phyloP scores from a whole-genome alignment of 2,888 invertebrate species.

The Eupelmus urozonus region DNA sequence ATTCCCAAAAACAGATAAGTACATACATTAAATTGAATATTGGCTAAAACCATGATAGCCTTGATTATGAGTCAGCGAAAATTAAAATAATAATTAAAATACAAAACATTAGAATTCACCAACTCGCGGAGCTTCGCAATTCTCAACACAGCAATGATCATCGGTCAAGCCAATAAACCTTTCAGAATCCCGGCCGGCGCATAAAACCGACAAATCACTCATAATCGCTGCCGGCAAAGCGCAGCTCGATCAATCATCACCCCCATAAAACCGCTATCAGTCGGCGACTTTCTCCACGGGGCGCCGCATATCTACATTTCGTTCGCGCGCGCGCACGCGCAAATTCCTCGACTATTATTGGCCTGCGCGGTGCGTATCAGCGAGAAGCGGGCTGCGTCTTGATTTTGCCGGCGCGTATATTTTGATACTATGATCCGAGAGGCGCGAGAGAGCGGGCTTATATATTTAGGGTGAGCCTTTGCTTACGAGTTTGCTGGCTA shows the following conservation, averaged over 20 bases:
- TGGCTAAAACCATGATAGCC: no score
- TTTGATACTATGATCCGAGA: not conserved
- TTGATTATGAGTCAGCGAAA: no score
- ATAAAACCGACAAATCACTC: not conserved
- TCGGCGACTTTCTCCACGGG: not conserved
- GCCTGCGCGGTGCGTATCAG: not conserved
- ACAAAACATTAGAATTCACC: no score
- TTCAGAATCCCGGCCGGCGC: not conserved
- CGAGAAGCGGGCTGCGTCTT: not conserved
- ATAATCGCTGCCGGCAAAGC: not conserved
- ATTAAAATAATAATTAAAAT: no score
- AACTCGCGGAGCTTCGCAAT: no score
- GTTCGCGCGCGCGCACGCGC: not conserved
- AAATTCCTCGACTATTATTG: not conserved
- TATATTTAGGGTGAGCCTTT: not conserved
- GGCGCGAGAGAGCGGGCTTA: not conserved
- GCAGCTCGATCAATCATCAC: not conserved
- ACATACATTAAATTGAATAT: no score
- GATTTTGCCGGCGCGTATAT: no score
- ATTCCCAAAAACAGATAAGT: no score
- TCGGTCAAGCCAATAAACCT: not conserved
- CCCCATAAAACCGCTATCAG: not conserved
- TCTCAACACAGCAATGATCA: not conserved
- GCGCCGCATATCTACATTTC: not conserved
- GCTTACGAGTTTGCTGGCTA: not conserved